phyloP scores from a whole-genome alignment of 2,113 vertebrate genomes.

The Psilopogon haemacephalus region DNA sequence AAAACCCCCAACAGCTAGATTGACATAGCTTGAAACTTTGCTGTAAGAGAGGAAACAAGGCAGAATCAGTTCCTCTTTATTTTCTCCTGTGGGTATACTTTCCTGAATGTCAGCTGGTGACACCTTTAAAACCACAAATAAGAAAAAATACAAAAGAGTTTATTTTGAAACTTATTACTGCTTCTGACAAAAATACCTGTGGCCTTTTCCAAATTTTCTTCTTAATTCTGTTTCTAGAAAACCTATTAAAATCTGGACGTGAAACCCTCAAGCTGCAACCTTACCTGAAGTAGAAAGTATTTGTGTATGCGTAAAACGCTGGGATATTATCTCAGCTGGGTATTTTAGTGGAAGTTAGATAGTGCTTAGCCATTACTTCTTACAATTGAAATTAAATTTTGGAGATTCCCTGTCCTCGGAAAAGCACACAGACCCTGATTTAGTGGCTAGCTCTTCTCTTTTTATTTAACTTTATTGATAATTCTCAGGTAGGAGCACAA shows the following conservation, averaged over 20 bases:
- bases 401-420: conserved; percentile 46
- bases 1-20: background rate
- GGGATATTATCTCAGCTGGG: background rate
- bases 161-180: background rate
- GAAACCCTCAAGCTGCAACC: background rate
- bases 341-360: background rate
- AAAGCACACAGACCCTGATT: conserved; percentile 26
- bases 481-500: conserved; percentile 37
- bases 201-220: background rate
- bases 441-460: conserved; percentile 12
- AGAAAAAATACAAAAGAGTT: background rate
- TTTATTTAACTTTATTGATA: conserved; percentile 46
- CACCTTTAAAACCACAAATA: background rate
- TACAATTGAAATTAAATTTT: conserved; percentile 61
- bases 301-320: background rate
- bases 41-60: background rate
- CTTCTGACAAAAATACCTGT: background rate
- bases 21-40: background rate
- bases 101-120: background rate
- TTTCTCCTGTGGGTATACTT: background rate
- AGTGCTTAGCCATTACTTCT: conserved; percentile 52
- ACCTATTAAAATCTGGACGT: background rate
- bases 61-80: background rate
- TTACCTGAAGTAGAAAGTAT: background rate
- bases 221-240: background rate